Evolutionary conservation across 2,113 vertebrate species (phyloP), one percentile per base, ranked within the genome.

Genomic region (Ursus arctos): DNA sequence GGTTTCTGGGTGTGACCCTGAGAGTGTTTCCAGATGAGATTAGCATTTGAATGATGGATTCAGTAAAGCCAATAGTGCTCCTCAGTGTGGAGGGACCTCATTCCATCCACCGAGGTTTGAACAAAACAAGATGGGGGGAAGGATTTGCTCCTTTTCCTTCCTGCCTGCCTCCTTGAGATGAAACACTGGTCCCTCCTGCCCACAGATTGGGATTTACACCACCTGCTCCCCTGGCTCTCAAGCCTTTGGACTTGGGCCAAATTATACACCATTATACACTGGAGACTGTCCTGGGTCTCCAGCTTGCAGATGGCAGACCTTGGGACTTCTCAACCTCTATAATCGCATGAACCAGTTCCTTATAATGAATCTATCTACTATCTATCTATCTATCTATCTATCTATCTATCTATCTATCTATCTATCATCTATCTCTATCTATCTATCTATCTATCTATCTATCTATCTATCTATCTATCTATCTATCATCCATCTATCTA

Each of bases 101-200:
- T 43, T 15, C 18, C 33, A 1, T 65, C 43, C 47, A 65, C 0
- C 0, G 6, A 79, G 14, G 33, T n/a, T 9, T 33, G 11, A 55
- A 43, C 1, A 8, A 36, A 86, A 77, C n/a, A 85, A 33, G 61
- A 85, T 9, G 19, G 4, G 4, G 33, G 19, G 82, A 67, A n/a
- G 83, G 19, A 24, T 43, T 65, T 13, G 6, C 49, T 57, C 28
- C 59, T 9, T 18, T 53, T 43, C 40, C 59, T 67, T 26, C 36
- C 36, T 6, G 21, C 21, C 49, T 18, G 3, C 49, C 47, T 55
- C 49, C 24, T 16, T 7, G 47, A 59, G 21, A n/a, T 77, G n/a
- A 26, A n/a, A 1, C 12, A 7, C 26, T 24, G 57, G 67, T 53
- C 40, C 49, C 71, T 87, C 43, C 36, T 55, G 49, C n/a, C 21